Evolutionary conservation across 2,888 invertebrate species (phyloP).

Genomic region (Drepana falcataria): DNA sequence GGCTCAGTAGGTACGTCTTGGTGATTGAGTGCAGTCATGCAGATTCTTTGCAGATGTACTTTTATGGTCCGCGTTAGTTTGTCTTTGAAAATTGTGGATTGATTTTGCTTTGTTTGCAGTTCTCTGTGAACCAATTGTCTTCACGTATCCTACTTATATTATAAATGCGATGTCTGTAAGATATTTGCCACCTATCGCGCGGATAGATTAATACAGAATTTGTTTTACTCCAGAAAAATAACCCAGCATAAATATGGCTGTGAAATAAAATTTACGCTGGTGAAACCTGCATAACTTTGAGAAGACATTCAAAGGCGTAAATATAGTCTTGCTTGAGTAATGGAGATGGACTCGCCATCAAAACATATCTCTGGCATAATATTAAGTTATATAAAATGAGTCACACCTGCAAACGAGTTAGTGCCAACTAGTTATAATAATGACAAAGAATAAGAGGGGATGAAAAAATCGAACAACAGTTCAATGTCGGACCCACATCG

Average conservation of each 20-base stretch:
- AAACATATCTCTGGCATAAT: too few species aligned
- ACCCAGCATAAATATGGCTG: too few species aligned
- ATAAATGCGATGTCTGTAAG: too few species aligned
- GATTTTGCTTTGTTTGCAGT: not conserved
- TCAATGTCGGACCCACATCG: constrained; percentile 71
- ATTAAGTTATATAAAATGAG: not conserved
- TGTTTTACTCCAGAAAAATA: too few species aligned
- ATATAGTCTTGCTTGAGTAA: too few species aligned
- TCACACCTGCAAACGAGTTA: not conserved
- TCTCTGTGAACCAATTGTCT: not conserved
- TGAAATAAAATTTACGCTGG: too few species aligned
- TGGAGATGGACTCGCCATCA: too few species aligned
- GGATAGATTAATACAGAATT: too few species aligned
- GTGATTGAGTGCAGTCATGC: constrained; percentile 73
- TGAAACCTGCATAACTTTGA: too few species aligned
- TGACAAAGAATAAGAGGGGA: constrained; percentile 28
- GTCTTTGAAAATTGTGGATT: not conserved
- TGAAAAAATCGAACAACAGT: constrained; percentile 68
- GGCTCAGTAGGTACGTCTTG: constrained; percentile 47
- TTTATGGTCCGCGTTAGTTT: constrained; percentile 16
- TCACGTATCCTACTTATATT: too few species aligned
- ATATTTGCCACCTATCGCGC: too few species aligned
- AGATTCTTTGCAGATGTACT: constrained; percentile 54
- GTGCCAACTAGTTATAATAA: constrained; percentile 26
- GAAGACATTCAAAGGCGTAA: too few species aligned